These are phyloP conservation scores for Cephalopholis sonnerati DNA, from an alignment of 2,113 vertebrate genomes.

Conservation along the genomic window DNA sequence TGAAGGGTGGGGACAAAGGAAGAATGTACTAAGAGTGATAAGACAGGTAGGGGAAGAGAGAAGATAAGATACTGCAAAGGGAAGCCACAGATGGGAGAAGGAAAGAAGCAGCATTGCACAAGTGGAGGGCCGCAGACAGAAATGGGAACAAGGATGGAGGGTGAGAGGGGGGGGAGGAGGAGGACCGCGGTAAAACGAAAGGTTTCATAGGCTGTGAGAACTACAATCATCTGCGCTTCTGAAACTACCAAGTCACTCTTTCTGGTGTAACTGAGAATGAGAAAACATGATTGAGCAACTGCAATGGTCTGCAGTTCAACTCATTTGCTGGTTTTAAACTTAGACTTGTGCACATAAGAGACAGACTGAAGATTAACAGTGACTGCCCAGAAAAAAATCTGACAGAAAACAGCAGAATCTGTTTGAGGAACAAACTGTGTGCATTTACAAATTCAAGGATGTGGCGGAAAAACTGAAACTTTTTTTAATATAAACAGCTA, in stretches of 20 bases:
- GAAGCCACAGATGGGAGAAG: constrained; percentile 41
- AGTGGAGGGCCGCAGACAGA: constrained; percentile 36
- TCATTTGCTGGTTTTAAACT: constrained; percentile 13
- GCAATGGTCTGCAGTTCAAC: constrained; percentile 13
- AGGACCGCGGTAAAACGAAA: constrained; percentile 31
- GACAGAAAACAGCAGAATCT: not conserved
- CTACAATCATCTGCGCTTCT: constrained; percentile 70
- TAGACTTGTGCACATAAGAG: not conserved
- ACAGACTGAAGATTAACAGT: not conserved
- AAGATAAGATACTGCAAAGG: constrained; percentile 38
- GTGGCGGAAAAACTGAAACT: not conserved
- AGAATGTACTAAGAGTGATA: constrained; percentile 42
- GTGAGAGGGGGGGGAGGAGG: constrained; percentile 8
- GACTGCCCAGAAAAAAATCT: not conserved
- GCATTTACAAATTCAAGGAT: not conserved
- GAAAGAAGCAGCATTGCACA: constrained; percentile 55
- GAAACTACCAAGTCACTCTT: constrained; percentile 76
- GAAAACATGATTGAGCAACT: constrained; percentile 65
- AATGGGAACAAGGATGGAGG: constrained; percentile 62
- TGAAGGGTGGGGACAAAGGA: constrained; percentile 14
- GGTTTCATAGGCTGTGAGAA: constrained; percentile 72
- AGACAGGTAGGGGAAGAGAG: constrained; percentile 42
- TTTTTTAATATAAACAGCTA: not conserved
- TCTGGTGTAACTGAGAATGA: constrained; percentile 65
- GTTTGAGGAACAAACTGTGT: not conserved